Evolutionary conservation across 2,888 invertebrate species (phyloP).

Genomic region (Stenolophus ochropezus): DNA sequence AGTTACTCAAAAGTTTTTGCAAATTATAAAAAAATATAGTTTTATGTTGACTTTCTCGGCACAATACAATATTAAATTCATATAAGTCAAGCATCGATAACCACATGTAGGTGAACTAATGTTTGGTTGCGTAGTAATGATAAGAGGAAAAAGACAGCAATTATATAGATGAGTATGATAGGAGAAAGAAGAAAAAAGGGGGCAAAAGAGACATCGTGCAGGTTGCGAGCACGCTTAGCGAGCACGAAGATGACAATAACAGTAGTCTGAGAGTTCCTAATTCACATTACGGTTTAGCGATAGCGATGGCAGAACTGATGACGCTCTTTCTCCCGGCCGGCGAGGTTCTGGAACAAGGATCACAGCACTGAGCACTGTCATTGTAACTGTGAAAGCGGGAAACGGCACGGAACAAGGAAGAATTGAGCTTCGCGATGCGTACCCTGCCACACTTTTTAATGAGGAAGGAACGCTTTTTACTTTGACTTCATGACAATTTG

Average conservation of each 20-base stretch:
- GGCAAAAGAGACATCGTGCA: neutral
- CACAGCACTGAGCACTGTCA: slow-evolving; percentile 39
- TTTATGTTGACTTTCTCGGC: too few relatives aligned
- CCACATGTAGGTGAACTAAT: neutral
- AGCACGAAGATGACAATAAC: slow-evolving; percentile 14
- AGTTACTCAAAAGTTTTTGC: too few relatives aligned
- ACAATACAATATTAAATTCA: neutral
- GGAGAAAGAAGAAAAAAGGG: neutral
- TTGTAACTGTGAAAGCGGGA: slow-evolving; percentile 52
- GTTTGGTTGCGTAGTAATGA: neutral
- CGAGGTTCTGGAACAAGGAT: slow-evolving; percentile 44
- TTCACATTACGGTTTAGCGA: slow-evolving; percentile 32
- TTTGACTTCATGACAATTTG: slow-evolving; percentile 13
- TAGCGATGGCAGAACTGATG: slow-evolving; percentile 27
- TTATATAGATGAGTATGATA: neutral
- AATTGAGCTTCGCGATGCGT: slow-evolving; percentile 38
- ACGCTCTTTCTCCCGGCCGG: slow-evolving; percentile 21
- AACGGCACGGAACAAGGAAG: slow-evolving; percentile 48
- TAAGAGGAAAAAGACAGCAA: neutral
- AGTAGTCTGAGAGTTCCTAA: slow-evolving; percentile 17
- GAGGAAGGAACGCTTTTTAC: slow-evolving; percentile 13
- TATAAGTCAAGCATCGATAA: neutral
- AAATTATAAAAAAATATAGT: too few relatives aligned
- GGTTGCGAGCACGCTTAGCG: neutral
- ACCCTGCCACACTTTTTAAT: slow-evolving; percentile 20